Conservation (phyloP, 2,113 vertebrate genomes). For the Sapayoa aenigma region DNA sequence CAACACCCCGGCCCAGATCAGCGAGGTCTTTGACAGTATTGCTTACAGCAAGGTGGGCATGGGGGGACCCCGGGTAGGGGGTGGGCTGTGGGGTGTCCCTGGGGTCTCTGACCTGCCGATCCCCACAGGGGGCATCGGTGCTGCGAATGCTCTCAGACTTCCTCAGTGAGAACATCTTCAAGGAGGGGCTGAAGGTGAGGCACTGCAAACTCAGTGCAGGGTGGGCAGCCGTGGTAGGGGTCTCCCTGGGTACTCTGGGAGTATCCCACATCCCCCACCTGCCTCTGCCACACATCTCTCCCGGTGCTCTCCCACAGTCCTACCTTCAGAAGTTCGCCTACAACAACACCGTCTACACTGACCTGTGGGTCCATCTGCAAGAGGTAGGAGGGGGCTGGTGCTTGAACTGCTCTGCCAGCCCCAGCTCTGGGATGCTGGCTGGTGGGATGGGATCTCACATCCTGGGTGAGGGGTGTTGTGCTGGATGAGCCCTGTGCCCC, state of each 20-base stretch:
- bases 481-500: rapidly evolving
- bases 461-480: rapidly evolving
- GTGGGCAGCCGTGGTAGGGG: not conserved
- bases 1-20: slow-evolving; percentile 84
- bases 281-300: not conserved
- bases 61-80: rapidly evolving
- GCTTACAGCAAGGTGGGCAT: slow-evolving; percentile 88
- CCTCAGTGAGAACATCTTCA: slow-evolving; percentile 83
- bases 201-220: not conserved
- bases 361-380: slow-evolving; percentile 89
- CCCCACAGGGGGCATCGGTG: slow-evolving; percentile 84
- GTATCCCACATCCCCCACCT: not conserved
- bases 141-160: slow-evolving; percentile 91
- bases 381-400: slow-evolving; percentile 57
- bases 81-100: not conserved
- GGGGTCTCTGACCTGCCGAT: not conserved
- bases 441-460: rapidly evolving
- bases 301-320: slow-evolving; percentile 64
- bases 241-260: rapidly evolving
- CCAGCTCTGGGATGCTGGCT: not conserved
- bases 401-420: not conserved
- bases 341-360: slow-evolving; percentile 76
- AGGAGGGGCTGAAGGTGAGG: slow-evolving; percentile 84
- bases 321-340: slow-evolving; percentile 83
- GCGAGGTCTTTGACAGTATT: slow-evolving; percentile 86